These are phyloP conservation scores for Gastrophysa polygoni DNA, from an alignment of 2,888 invertebrate genomes.

Conservation along the genomic window DNA sequence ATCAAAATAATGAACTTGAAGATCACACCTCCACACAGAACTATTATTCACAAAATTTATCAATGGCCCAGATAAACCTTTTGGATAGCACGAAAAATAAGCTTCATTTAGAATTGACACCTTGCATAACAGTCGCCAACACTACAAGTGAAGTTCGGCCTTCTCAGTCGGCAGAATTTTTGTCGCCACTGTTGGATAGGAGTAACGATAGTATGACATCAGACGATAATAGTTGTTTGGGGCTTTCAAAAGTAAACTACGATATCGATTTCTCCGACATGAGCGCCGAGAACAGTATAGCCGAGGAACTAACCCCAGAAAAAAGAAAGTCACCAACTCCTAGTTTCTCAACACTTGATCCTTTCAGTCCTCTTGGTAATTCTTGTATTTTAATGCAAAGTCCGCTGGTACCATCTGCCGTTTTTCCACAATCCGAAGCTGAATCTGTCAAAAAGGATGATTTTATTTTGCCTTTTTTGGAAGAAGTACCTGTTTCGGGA, in stretches of 20 bases:
- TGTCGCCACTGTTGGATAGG: constrained; percentile 49
- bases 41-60: constrained; percentile 52
- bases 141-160: constrained; percentile 43
- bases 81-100: constrained; percentile 46
- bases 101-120: constrained; percentile 53
- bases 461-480: constrained; percentile 47
- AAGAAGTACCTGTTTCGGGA: constrained; percentile 28
- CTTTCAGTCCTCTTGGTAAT: constrained; percentile 63
- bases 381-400: constrained; percentile 50
- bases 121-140: constrained; percentile 51
- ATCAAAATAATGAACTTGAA: constrained; percentile 29
- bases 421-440: constrained; percentile 24
- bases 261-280: constrained; percentile 78
- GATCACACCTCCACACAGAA: constrained; percentile 31
- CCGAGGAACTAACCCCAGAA: constrained; percentile 61
- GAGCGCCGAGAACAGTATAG: constrained; percentile 73
- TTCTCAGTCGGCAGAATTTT: constrained; percentile 60
- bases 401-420: constrained; percentile 51
- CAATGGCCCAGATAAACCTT: constrained; percentile 41
- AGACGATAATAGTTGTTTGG: constrained; percentile 68
- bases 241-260: constrained; percentile 74
- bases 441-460: constrained; percentile 36
- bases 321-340: constrained; percentile 49
- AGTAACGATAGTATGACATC: constrained; percentile 67
- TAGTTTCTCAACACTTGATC: constrained; percentile 58